These are phyloP conservation scores for Drosophila paulistorum DNA, from an alignment of 1,140 invertebrate species.

Conservation along the genomic window DNA sequence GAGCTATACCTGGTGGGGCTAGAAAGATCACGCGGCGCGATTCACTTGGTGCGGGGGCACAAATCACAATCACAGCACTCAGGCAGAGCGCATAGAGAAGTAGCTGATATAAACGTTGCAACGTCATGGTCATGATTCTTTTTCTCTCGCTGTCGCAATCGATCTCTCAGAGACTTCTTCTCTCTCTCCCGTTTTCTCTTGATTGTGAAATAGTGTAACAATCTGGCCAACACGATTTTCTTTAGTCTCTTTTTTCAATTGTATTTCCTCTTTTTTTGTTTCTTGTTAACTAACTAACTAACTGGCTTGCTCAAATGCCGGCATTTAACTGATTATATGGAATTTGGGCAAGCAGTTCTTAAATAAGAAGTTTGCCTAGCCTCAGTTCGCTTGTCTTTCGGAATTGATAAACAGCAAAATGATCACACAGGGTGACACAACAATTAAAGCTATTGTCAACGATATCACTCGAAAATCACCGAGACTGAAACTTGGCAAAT, in stretches of 20 bases:
- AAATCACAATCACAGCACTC: constrained; percentile 54
- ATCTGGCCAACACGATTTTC: constrained; percentile 15
- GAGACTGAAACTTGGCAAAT: too few relatives aligned
- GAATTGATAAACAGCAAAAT: constrained; percentile 54
- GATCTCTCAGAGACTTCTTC: too few relatives aligned
- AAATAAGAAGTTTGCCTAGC: constrained; percentile 41
- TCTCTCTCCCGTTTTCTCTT: neutral
- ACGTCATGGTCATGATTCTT: constrained; percentile 39
- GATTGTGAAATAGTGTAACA: constrained; percentile 47
- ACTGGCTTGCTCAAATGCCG: constrained; percentile 67
- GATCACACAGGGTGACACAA: constrained; percentile 28
- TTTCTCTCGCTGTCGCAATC: neutral
- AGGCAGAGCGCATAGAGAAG: constrained; percentile 56
- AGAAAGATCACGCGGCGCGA: constrained; percentile 76
- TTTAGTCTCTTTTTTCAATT: neutral
- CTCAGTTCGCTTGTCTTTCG: constrained; percentile 39
- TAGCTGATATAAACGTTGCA: constrained; percentile 49
- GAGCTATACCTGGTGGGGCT: constrained; percentile 54
- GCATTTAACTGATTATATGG: constrained; percentile 80
- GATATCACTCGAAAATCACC: too few relatives aligned
- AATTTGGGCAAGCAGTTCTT: constrained; percentile 67
- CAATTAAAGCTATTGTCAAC: neutral
- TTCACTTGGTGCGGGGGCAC: constrained; percentile 55
- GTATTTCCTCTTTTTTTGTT: neutral
- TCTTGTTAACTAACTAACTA: constrained; percentile 31